Conservation (phyloP, 2,113 vertebrate genomes). For the Trochalopteron elliotii region DNA sequence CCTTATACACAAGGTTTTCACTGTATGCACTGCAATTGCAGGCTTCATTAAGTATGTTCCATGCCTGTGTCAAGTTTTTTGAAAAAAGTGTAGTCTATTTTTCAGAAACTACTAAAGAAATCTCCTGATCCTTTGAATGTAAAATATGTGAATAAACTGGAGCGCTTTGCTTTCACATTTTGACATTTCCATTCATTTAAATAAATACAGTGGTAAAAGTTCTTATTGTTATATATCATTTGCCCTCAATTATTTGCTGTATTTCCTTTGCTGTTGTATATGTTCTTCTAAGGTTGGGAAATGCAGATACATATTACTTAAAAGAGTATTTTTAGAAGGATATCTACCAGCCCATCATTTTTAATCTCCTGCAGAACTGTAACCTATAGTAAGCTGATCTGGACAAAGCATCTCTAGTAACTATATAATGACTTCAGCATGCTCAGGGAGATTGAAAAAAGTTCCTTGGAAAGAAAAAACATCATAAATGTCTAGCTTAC, state of each 20-base stretch:
- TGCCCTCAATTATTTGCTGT: slow-evolving; percentile 11
- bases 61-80: background rate
- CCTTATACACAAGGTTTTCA: background rate
- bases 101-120: background rate
- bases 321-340: slow-evolving; percentile 13
- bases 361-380: slow-evolving; percentile 28
- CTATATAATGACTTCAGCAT: slow-evolving; percentile 31
- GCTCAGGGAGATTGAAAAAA: background rate
- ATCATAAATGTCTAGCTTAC: slow-evolving; percentile 30
- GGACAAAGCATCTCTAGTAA: slow-evolving; percentile 7
- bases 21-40: background rate
- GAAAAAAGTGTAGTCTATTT: background rate
- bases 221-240: background rate
- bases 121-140: slow-evolving; percentile 12
- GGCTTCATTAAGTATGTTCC: slow-evolving; percentile 13
- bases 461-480: slow-evolving; percentile 35
- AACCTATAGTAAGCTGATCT: background rate
- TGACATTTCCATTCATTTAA: slow-evolving; percentile 28
- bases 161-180: slow-evolving; percentile 34
- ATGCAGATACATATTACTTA: background rate
- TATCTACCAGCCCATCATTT: slow-evolving; percentile 1
- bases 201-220: slow-evolving; percentile 41
- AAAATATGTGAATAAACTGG: slow-evolving; percentile 45
- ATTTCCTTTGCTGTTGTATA: background rate
- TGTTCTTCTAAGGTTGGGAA: slow-evolving; percentile 1